These are phyloP conservation scores for Acipenser transmontanus DNA, from an alignment of 2,797 vertebrate species.

Conservation along the genomic window DNA sequence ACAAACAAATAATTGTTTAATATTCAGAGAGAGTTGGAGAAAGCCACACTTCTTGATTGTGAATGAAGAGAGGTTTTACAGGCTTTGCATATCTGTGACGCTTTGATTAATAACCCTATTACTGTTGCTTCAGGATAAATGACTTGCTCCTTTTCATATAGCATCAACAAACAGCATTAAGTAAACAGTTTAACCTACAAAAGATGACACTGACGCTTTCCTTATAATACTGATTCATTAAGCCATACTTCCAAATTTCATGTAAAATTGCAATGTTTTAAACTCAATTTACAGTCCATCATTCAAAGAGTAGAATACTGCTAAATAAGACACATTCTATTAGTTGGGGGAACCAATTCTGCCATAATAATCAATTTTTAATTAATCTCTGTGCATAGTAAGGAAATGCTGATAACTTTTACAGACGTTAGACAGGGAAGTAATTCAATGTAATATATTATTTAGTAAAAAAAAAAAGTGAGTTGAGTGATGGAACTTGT, in stretches of 20 bases:
- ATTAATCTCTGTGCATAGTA: slow-evolving; percentile 1
- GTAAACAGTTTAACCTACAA: background rate
- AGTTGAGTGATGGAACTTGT: background rate
- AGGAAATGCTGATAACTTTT: background rate
- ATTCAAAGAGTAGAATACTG: background rate
- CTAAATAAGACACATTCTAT: background rate
- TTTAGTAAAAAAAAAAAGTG: background rate
- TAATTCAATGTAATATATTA: slow-evolving; percentile 3
- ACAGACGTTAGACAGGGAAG: background rate
- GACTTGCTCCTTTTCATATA: background rate
- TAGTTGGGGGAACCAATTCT: background rate
- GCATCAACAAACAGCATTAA: background rate
- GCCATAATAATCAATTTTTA: slow-evolving; percentile 5
- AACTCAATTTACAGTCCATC: background rate
- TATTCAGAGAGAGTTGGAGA: slow-evolving; percentile 1
- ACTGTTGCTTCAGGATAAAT: background rate
- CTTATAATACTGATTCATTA: no score
- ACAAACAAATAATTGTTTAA: background rate
- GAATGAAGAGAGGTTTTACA: slow-evolving; percentile 1
- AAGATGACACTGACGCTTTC: no score
- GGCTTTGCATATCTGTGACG: slow-evolving; percentile 11
- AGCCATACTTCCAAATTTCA: background rate
- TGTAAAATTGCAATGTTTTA: background rate
- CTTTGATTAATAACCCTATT: slow-evolving; percentile 15
- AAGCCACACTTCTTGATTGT: background rate